Conservation (phyloP, 2,113 vertebrate species). For the Hippocampus zosterae region DNA sequence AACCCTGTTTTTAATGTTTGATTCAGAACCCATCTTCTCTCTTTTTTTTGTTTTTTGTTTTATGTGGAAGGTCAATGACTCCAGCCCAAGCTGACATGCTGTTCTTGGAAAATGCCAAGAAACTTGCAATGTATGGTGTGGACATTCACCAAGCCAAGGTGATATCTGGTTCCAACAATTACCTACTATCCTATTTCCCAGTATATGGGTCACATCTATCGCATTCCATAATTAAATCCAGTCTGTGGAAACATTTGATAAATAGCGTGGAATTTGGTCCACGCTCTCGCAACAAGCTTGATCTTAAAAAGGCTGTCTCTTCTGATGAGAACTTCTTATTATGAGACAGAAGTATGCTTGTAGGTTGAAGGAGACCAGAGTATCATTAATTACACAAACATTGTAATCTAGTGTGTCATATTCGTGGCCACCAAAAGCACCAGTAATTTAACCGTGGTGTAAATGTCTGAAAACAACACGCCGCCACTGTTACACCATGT, state of each 20-base stretch:
- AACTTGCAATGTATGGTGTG: slow-evolving; percentile 93
- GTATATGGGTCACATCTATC: too few relatives aligned
- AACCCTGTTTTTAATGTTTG: background rate
- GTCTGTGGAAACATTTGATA: background rate
- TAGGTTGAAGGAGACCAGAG: background rate
- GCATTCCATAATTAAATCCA: too few relatives aligned
- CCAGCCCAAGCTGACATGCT: slow-evolving; percentile 92
- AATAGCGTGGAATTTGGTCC: background rate
- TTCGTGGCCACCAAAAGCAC: background rate
- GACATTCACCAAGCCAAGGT: slow-evolving; percentile 97
- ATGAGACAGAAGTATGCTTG: background rate
- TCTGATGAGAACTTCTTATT: background rate
- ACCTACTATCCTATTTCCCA: background rate
- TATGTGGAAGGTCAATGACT: slow-evolving; percentile 83
- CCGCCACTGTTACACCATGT: background rate
- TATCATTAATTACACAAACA: background rate
- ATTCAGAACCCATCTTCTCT: background rate
- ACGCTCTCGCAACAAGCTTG: too few relatives aligned
- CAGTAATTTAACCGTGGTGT: background rate
- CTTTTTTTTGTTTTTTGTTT: background rate
- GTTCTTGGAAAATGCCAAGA: slow-evolving; percentile 96
- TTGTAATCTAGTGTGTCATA: background rate
- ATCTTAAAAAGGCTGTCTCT: background rate
- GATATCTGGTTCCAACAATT: background rate
- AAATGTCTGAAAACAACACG: background rate